A percentile compares a stretch with the other conserved stretches of the same genome.
Evolutionary conservation across 2,888 invertebrate species (phyloP).

Genomic region (Camponotus fellah): DNA sequence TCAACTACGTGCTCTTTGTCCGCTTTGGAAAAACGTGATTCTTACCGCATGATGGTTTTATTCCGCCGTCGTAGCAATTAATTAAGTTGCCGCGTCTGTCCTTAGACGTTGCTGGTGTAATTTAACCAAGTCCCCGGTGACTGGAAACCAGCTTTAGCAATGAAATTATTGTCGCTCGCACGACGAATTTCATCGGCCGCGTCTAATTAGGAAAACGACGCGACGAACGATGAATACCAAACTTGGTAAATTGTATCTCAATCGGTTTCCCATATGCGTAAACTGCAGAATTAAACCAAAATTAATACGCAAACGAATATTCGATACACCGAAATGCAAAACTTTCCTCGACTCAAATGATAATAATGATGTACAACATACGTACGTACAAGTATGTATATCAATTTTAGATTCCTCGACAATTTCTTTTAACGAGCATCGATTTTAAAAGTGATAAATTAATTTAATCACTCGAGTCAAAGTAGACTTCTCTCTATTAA

Average conservation of each 20-base stretch:
- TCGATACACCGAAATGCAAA: slow-evolving; percentile 12
- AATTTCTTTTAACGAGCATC: background rate
- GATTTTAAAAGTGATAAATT: background rate
- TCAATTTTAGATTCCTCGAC: no score
- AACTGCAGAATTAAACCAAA: slow-evolving; percentile 42
- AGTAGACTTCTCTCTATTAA: background rate
- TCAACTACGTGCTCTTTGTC: background rate
- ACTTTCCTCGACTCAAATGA: slow-evolving; percentile 19
- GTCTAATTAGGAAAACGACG: slow-evolving; percentile 53
- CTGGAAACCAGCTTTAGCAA: slow-evolving; percentile 42
- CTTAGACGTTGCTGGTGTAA: slow-evolving; percentile 43
- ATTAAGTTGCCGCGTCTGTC: slow-evolving; percentile 37
- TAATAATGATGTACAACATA: slow-evolving; percentile 13
- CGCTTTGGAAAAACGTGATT: slow-evolving; percentile 27
- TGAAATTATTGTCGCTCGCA: slow-evolving; percentile 54
- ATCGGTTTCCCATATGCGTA: slow-evolving; percentile 51
- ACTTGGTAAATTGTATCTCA: slow-evolving; percentile 43
- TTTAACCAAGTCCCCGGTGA: slow-evolving; percentile 48
- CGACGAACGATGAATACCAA: slow-evolving; percentile 35
- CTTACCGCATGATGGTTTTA: slow-evolving; percentile 36
- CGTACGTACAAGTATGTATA: background rate
- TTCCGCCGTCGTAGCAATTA: slow-evolving; percentile 29
- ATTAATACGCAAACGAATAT: slow-evolving; percentile 41
- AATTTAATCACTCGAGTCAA: background rate
- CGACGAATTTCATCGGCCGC: slow-evolving; percentile 55